Percentiles rank a stretch among this genome's conserved stretches.
Conservation (phyloP, 2,113 vertebrate genomes). For the Ramphastos sulfuratus region DNA sequence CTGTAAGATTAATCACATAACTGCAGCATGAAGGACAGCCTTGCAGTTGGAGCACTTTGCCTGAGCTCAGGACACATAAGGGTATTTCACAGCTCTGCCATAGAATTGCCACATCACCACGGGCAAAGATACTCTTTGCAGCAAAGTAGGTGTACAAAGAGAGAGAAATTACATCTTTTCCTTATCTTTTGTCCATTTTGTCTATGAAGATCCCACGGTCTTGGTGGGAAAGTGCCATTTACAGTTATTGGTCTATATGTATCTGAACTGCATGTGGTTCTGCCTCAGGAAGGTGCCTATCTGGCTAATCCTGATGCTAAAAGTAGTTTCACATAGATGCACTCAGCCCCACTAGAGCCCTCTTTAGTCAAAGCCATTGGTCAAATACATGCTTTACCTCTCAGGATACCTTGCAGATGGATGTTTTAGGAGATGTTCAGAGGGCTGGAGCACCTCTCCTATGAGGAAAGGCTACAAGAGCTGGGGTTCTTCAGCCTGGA, state of each 20-base stretch:
- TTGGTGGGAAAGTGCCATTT: background rate
- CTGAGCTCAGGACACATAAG: background rate
- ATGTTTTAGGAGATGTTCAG: background rate
- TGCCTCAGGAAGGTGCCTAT: background rate
- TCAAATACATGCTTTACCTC: background rate
- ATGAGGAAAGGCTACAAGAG: no score
- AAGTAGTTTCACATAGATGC: background rate
- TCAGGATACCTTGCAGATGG: background rate
- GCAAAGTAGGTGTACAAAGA: background rate
- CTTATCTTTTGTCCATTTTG: background rate
- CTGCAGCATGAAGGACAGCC: background rate
- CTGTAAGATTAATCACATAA: background rate
- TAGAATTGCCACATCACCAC: background rate
- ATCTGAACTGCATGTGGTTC: background rate
- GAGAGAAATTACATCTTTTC: background rate
- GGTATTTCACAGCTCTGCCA: background rate
- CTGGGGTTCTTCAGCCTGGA: no score
- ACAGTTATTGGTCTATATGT: background rate
- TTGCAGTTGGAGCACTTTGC: background rate
- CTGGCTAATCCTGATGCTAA: background rate
- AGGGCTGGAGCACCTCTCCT: no score
- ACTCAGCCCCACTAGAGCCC: background rate
- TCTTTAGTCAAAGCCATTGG: background rate
- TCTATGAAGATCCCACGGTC: background rate
- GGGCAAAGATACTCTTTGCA: background rate